Conservation (phyloP, 2,888 invertebrate species). For the Pollenia labialis region DNA sequence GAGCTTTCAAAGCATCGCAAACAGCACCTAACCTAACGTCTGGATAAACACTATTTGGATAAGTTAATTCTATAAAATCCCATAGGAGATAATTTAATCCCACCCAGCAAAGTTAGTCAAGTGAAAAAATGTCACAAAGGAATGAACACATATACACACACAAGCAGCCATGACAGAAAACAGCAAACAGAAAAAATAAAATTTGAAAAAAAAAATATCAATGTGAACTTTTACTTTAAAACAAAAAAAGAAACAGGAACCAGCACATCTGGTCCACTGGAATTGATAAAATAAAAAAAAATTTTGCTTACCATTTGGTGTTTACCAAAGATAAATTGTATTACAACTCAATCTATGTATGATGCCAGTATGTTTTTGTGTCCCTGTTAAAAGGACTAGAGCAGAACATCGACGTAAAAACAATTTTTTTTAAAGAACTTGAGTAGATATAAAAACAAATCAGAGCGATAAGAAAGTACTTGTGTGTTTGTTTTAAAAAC, state of each 20-base stretch:
- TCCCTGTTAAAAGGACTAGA: not conserved
- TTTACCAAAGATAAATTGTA: conserved; percentile 63
- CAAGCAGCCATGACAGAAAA: conserved; percentile 70
- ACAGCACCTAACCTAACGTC: conserved; percentile 66
- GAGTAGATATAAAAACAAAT: not conserved
- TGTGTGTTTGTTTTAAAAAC: conserved; percentile 21
- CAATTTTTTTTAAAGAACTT: not conserved
- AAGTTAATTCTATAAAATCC: conserved; percentile 82
- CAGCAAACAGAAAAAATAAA: not conserved
- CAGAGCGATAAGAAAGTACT: not conserved
- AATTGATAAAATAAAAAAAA: not conserved
- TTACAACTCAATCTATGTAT: conserved; percentile 38
- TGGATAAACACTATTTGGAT: conserved; percentile 70
- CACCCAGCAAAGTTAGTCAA: conserved; percentile 83
- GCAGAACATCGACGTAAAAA: too few relatives aligned
- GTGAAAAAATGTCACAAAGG: conserved; percentile 82
- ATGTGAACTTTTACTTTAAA: conserved; percentile 31
- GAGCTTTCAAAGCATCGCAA: conserved; percentile 19
- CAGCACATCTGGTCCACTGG: not conserved
- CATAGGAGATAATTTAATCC: conserved; percentile 83
- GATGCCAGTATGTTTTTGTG: conserved; percentile 12
- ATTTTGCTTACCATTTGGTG: conserved; percentile 65
- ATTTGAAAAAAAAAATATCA: not conserved
- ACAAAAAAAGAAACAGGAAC: not conserved
- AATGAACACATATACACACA: conserved; percentile 70